These are phyloP conservation scores for Stigmatopora nigra DNA, from an alignment of 2,113 vertebrate species.

Conservation along the genomic window DNA sequence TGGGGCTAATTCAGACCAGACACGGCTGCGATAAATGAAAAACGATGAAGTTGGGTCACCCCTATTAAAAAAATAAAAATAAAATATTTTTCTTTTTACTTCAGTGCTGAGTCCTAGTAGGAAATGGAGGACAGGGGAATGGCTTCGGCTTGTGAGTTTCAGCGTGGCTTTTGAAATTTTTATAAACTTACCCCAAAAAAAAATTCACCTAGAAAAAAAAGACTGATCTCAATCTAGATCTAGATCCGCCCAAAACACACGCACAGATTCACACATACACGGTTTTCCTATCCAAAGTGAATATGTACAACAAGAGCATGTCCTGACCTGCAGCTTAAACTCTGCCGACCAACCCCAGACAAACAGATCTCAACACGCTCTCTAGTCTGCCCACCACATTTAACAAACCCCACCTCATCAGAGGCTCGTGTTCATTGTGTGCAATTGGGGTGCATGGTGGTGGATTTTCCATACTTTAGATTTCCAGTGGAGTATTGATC, in stretches of 20 bases:
- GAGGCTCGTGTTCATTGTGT: slow-evolving; percentile 11
- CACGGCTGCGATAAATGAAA: too few relatives aligned
- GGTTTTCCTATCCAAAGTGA: slow-evolving; percentile 24
- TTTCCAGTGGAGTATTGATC: neutral
- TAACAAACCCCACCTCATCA: slow-evolving; percentile 10
- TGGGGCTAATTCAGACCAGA: too few relatives aligned
- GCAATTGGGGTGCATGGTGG: neutral
- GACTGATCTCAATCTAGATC: too few relatives aligned
- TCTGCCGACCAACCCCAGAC: slow-evolving; percentile 33
- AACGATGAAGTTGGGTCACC: too few relatives aligned
- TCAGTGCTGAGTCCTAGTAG: too few relatives aligned
- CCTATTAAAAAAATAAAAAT: too few relatives aligned
- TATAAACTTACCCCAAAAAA: too few relatives aligned
- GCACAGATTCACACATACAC: neutral
- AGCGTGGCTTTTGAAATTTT: too few relatives aligned
- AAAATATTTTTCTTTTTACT: too few relatives aligned
- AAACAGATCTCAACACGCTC: slow-evolving; percentile 50
- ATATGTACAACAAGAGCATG: slow-evolving; percentile 22
- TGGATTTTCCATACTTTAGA: slow-evolving; percentile 2
- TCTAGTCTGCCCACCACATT: slow-evolving; percentile 20
- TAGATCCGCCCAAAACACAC: neutral
- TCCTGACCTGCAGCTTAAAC: slow-evolving; percentile 30
- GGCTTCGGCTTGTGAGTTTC: too few relatives aligned
- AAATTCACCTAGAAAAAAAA: too few relatives aligned
- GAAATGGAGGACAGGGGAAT: too few relatives aligned